Base-by-base conservation (phyloP, 2,888 invertebrate species). In the Eristalis tenax region DNA sequence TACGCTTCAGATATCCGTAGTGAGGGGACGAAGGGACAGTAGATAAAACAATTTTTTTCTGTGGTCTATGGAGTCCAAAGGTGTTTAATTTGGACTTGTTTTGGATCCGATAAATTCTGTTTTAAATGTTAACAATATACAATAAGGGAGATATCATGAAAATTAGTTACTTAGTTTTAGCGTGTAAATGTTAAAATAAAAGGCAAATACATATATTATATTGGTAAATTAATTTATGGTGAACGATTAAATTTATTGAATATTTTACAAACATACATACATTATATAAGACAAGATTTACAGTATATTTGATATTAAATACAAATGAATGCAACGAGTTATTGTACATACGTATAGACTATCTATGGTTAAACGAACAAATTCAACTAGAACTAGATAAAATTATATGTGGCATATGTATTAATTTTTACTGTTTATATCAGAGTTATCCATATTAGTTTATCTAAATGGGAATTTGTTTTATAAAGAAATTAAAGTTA, bases 321-420 rank as follows among this genome's bases (percentile, higher is more conserved):
- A 88, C 84, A 88, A 88, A 88, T 88, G 80, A 88, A 84, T 88
- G 69, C 80, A 88, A 88, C 87, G 83, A 76, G 76, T 77, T 87
- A 87, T 80, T 87, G 78, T 87, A 87, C 87, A 87, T 87, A 83
- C 78, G 78, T 83, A 71, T 73, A 83, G 70, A 79, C 68, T 76
- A 59, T 59, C 84, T 84, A 88, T 88, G 80, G 35, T 70, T 76
- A 83, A 88, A 84, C 81, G 84, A 88, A 88, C 88, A 35, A 87
- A 78, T 81, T 80, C 77, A 81, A 84, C 76, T 84, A 83, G 76
- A 81, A 81, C 73, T 81, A 84, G 61, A 69, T 74, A 65, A 84
- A 83, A 81, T 80, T 81, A 73, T 26, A 73, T 80, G 79, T 83
- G 83, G 83, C 75, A 80, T 87, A 83, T 87, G 77, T 83, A 88